Conservation (phyloP, 2,888 invertebrate genomes). For the Blomia tropicalis region DNA sequence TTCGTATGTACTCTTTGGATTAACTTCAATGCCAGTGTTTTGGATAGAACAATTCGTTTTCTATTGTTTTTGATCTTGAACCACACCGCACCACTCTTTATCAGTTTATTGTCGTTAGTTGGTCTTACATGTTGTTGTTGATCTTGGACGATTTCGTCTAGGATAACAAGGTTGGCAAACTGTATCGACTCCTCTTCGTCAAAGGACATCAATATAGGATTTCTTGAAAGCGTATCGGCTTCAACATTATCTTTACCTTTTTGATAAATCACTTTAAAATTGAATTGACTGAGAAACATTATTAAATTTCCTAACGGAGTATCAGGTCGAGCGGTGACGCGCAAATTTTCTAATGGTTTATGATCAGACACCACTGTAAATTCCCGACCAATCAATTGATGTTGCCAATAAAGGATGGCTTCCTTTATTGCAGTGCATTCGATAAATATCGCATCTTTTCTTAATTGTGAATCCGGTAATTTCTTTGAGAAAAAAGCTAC, state of each 20-base stretch:
- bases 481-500: slow-evolving; percentile 26
- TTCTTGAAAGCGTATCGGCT: slow-evolving; percentile 27
- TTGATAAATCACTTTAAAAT: slow-evolving; percentile 27
- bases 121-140: too few relatives aligned
- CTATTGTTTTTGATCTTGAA: not conserved
- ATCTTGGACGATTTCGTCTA: not conserved
- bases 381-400: slow-evolving; percentile 1
- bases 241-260: slow-evolving; percentile 26
- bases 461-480: slow-evolving; percentile 23
- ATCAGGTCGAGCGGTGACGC: not conserved
- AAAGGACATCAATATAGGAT: not conserved
- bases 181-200: too few relatives aligned
- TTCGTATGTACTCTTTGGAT: not conserved
- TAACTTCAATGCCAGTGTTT: not conserved
- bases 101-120: not conserved
- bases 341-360: not conserved
- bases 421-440: slow-evolving; percentile 20
- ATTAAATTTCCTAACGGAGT: slow-evolving; percentile 14
- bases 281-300: slow-evolving; percentile 24
- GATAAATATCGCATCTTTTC: slow-evolving; percentile 9
- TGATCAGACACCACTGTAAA: slow-evolving; percentile 16
- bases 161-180: not conserved
- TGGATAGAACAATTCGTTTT: not conserved
- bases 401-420: slow-evolving; percentile 1
- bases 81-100: not conserved